Conservation (phyloP, 1,140 invertebrate genomes). For the Tetragnatha versicolor region DNA sequence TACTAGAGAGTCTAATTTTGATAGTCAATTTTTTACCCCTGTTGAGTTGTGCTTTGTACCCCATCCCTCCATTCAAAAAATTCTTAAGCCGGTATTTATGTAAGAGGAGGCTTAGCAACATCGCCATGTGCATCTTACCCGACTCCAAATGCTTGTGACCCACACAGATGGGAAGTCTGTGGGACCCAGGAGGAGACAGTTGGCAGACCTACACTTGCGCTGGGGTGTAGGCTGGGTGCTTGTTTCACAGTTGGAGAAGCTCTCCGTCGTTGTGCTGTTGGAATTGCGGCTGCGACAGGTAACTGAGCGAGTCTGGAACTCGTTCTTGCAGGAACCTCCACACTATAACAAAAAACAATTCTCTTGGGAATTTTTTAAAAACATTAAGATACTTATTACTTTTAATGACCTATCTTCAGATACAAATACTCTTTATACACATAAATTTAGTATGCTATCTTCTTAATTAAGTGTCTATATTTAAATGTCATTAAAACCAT, state of each 20-base stretch:
- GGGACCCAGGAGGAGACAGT: background rate
- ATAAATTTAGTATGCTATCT: too few relatives aligned
- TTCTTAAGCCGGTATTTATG: too few relatives aligned
- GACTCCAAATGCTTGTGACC: background rate
- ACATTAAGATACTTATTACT: too few relatives aligned
- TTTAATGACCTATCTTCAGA: too few relatives aligned
- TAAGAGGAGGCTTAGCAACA: too few relatives aligned
- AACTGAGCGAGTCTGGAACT: slow-evolving; percentile 24
- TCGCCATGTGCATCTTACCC: background rate
- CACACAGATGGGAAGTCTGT: background rate
- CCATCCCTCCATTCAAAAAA: too few relatives aligned
- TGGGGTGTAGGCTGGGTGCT: slow-evolving; percentile 1
- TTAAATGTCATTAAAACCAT: too few relatives aligned
- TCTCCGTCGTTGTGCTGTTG: background rate
- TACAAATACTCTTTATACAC: too few relatives aligned
- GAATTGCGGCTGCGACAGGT: background rate
- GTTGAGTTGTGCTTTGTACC: too few relatives aligned
- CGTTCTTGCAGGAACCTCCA: background rate
- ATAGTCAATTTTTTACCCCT: too few relatives aligned
- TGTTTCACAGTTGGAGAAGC: slow-evolving; percentile 25
- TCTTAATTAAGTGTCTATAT: too few relatives aligned
- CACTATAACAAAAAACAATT: background rate
- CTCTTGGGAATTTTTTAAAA: background rate
- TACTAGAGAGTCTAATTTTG: too few relatives aligned
- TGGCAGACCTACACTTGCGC: slow-evolving; percentile 21